A percentile compares a stretch with the other conserved stretches of the same genome.
Conservation (phyloP, 2,113 vertebrate genomes). For the Glareola pratincola region DNA sequence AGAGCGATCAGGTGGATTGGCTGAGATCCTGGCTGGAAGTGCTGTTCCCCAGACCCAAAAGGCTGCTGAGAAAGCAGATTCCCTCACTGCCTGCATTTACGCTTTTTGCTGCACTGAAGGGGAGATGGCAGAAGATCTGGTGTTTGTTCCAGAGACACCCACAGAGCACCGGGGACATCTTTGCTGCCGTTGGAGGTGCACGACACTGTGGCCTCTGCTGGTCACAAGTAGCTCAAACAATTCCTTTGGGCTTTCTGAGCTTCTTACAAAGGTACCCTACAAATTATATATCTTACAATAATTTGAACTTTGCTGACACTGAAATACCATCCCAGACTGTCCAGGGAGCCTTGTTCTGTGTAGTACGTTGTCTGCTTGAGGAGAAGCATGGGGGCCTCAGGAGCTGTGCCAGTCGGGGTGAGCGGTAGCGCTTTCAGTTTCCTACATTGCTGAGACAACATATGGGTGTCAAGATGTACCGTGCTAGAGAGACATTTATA, state of each 20-base stretch:
- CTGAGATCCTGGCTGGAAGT: neutral
- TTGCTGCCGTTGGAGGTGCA: rapidly evolving
- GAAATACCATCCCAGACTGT: neutral
- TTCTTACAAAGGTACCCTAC: neutral
- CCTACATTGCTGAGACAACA: neutral
- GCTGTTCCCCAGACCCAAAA: neutral
- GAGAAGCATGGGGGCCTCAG: neutral
- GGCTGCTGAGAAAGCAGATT: neutral
- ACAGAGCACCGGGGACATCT: rapidly evolving
- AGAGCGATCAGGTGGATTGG: neutral
- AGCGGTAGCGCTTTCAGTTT: neutral
- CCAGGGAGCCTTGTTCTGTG: neutral
- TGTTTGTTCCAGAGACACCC: neutral
- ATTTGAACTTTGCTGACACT: neutral
- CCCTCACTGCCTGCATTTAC: rapidly evolving
- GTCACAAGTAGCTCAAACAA: neutral
- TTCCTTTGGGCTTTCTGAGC: neutral
- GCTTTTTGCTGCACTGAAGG: neutral
- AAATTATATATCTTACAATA: neutral
- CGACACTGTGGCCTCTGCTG: neutral
- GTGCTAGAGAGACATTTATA: neutral
- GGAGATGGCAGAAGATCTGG: neutral
- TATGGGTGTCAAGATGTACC: neutral
- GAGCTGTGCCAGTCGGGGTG: neutral
- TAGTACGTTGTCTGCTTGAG: neutral